Evolutionary conservation across 2,888 invertebrate genomes (phyloP).

Genomic region (Mesorhabditis belari): DNA sequence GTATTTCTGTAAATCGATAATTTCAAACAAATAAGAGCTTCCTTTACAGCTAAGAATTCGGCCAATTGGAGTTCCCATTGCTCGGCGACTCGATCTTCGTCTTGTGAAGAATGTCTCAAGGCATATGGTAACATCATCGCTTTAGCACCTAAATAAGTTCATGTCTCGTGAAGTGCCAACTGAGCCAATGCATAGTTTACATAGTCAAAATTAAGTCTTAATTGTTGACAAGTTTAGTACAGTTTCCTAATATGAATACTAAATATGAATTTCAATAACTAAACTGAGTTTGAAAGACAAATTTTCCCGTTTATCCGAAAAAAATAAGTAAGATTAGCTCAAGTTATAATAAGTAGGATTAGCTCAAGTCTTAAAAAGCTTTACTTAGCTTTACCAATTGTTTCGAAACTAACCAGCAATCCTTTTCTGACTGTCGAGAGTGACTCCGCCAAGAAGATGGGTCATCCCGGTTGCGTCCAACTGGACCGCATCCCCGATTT

Average conservation of each 20-base stretch:
- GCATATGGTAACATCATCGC: conserved; percentile 52
- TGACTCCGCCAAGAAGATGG: conserved; percentile 47
- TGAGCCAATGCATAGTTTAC: background rate
- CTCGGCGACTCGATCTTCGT: conserved; percentile 46
- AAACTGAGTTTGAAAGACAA: too few species aligned
- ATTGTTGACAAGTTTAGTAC: background rate
- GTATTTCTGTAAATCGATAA: conserved; percentile 8
- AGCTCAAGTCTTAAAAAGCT: background rate
- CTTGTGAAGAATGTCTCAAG: conserved; percentile 38
- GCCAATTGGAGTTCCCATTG: conserved; percentile 50
- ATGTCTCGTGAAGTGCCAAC: background rate
- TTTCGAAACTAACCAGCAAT: conserved; percentile 16
- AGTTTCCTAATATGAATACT: background rate
- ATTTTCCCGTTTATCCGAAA: too few species aligned
- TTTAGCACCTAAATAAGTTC: conserved; percentile 32
- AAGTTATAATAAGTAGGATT: too few species aligned
- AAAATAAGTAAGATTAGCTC: too few species aligned
- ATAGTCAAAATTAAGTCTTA: background rate
- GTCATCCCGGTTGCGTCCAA: conserved; percentile 44
- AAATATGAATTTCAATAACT: background rate
- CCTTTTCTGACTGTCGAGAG: conserved; percentile 34
- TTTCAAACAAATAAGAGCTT: background rate
- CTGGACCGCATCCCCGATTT: conserved; percentile 43
- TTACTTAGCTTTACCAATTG: background rate
- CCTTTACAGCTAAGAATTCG: conserved; percentile 25